Evolutionary conservation across 2,113 vertebrate genomes (phyloP), one percentile per base, ranked within the genome.

Genomic region (Dasyprocta punctata): DNA sequence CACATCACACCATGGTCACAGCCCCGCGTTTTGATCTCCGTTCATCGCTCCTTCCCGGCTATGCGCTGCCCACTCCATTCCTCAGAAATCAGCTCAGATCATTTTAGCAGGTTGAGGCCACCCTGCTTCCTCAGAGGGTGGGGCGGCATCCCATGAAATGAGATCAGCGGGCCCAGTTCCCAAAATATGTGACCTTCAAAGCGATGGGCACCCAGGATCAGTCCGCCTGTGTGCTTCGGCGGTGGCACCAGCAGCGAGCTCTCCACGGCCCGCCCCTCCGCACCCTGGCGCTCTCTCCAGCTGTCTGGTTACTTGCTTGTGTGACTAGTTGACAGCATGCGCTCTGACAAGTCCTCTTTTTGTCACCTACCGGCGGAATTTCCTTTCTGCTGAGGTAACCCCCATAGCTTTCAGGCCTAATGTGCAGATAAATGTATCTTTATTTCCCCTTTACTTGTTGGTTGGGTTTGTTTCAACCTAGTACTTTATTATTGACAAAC

Each of bases 171-270:
- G 91, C 92, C 67, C 26, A 65, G 60, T 92, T 93, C 78, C 92
- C 96, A 75, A 97, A 92, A 67, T 86, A 90, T 80, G 86, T 97
- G 94, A 96, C 94, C 86, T 96, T 96, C 96, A 78, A 36, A 92
- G 56, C 33, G 19, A 14, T 58, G 54, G 86, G 52, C 83, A 96
- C 56, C 22, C 71, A 61, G 89, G 90, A 95, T 95, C 82, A 95
- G 86, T 47, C 78, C 52, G 65, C 56, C 80, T 73, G 90, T n/a
- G 78, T 75, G 54, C 82, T 71, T 75, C 24, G 78, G 80, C 95
- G n/a, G 75, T 83, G 69, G 85, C 65, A 86, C 69, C 49, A 49
- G 88, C 41, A 81, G 22, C 49, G 24, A 36, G 5, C 36, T 73
- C 22, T 38, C 12, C 52, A 10, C 33, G n/a, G 4, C 14, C 77